A percentile compares a stretch with the other conserved stretches of the same genome.
phyloP scores from a whole-genome alignment of 2,888 invertebrate genomes.

The Onchidella celtica region DNA sequence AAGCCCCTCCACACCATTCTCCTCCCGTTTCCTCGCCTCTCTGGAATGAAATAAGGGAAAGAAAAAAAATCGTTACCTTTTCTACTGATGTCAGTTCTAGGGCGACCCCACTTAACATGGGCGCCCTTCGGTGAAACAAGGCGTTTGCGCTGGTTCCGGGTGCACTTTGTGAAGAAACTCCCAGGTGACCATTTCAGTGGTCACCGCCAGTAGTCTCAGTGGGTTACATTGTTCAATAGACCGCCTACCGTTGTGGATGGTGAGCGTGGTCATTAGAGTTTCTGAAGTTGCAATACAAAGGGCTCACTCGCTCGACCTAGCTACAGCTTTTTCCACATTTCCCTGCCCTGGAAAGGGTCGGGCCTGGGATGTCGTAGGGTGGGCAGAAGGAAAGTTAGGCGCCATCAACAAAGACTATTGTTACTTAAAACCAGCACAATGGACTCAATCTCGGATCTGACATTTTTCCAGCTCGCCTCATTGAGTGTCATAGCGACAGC shows the following conservation, averaged over 20 bases:
- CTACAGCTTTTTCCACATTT: not conserved
- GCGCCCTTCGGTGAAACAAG: too few relatives aligned
- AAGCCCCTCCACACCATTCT: too few relatives aligned
- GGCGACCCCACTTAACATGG: too few relatives aligned
- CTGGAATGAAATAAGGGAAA: too few relatives aligned
- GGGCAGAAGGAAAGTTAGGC: not conserved
- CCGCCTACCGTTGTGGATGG: not conserved
- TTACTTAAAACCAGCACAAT: not conserved
- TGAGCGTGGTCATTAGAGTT: not conserved
- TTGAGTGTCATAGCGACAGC: not conserved
- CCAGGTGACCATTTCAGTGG: not conserved
- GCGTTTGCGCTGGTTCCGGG: too few relatives aligned
- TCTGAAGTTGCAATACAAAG: not conserved
- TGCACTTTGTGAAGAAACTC: not conserved
- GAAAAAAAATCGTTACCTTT: too few relatives aligned
- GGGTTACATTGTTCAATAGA: not conserved
- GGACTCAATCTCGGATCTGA: not conserved
- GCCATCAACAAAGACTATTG: not conserved
- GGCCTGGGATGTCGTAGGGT: not conserved
- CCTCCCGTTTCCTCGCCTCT: too few relatives aligned
- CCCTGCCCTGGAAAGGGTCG: too few relatives aligned
- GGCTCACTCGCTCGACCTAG: not conserved
- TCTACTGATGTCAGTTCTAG: too few relatives aligned
- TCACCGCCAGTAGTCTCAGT: not conserved
- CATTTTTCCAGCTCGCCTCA: not conserved